Base-by-base conservation (phyloP, 2,113 vertebrate species). In the Spilogale gracilis region DNA sequence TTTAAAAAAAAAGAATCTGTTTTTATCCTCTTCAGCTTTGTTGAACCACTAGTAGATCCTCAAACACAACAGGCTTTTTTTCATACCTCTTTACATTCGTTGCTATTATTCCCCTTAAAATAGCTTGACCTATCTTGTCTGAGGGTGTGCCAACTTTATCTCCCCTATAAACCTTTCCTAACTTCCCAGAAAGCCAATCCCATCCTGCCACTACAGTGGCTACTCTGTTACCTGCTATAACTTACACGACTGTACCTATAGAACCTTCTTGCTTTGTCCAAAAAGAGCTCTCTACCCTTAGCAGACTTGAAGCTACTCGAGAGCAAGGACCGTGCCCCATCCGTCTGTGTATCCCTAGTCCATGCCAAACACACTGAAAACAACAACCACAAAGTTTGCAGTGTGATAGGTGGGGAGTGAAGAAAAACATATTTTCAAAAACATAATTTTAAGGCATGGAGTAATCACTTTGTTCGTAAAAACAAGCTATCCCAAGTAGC, bases 351-450 rank as follows among this genome's bases (percentile, higher is more conserved):
- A 78, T 67, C 30, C 30, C 10, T 67, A 12, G 13, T 60, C 43
- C 48, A 43, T n/a, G 52, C 38, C 21, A 1, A 83, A 52, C 32
- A 91, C 32, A 21, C 18, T 80, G 71, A 89, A 96, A 95, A 93
- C 63, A 88, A 67, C 52, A 63, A 74, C 1, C 6, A 45, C 67
- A 83, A 89, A 95, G 38, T 81, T 81, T 63, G 60, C 61, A 94
- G 82, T 94, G 69, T 79, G 71, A 71, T 84, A 92, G 71, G 13
- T n/a, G 84, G 30, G 60, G 50, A 94, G 5, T 83, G 25, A 60
- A 85, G 69, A 76, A 90, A 97, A 69, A 97, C 88, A 69, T 10
- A 56, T 86, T 94, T 92, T 97, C 9, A 43, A 79, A 94, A 89
- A 95, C 82, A 95, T 56, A 80, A 63, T 69, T 87, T 91, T 14